Base-by-base conservation (phyloP, 2,888 invertebrate species). In the Rhopalosiphum nymphaeae region DNA sequence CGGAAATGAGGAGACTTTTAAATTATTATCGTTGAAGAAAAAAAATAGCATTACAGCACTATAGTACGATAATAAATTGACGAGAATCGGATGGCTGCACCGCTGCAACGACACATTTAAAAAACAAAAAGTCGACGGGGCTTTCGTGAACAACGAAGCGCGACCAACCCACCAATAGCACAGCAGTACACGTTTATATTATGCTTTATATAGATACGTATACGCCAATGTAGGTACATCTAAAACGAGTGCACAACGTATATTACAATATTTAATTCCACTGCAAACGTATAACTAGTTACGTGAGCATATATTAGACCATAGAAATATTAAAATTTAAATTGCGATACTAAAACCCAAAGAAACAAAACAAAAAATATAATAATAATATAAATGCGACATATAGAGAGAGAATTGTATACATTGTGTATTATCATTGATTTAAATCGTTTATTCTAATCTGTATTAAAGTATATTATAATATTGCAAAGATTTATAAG, bases 1-100 rank as follows among this genome's bases (percentile, higher is more conserved):
- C 85, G 85, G 44, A 85, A 85, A 85, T 85, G 44, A 85, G 44
- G 44, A 85, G 78, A 78, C 78, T 78, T 78, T 36, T 36, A 78
- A 78, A 78, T 78, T 78, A 78, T 78, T 78, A 78, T 78, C 36
- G 21, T 78, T 21, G 36, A 4, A 67, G 26, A 36, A 13, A 78
- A 61, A 78, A 36, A 78, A 42, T 42, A 36, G 78, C 78, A 78
- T 78, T 78, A 36, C 21, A 26, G 57, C 29, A 3, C 78, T 78
- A 21, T 36, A 21, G n/a, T 36, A 78, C 21, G 78, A 3, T 78
- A 78, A 78, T 78, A 78, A 78, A 78, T 78, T 78, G 36, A 78
- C 21, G 36, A 36, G 78, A 78, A 36, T 78, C 78, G 78, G 36
- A 78, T 78, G 78, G 78, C 36, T 78, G 78, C 78, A 36, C 78